Evolutionary conservation across 1,140 invertebrate species (phyloP).

Genomic region (Caenorhabditis tropicalis): DNA sequence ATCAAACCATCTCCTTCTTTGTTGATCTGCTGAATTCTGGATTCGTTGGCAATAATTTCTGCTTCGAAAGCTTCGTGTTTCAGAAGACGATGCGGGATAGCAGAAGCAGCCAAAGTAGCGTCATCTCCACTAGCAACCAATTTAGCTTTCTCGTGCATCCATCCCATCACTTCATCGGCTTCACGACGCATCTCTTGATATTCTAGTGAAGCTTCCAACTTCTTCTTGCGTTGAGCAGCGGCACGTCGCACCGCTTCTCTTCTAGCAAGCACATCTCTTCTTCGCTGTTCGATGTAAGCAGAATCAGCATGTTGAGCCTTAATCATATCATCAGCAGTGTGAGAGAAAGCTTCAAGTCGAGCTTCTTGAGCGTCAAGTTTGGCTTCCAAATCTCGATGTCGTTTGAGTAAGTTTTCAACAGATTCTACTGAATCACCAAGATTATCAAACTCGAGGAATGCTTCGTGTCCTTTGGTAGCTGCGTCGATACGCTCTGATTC

Average conservation of each 20-base stretch:
- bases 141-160: constrained; percentile 88
- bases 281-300: constrained; percentile 73
- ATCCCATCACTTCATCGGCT: constrained; percentile 84
- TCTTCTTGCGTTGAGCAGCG: constrained; percentile 79
- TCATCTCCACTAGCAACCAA: constrained; percentile 81
- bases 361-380: constrained; percentile 92
- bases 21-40: constrained; percentile 83
- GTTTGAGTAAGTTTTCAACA: constrained; percentile 89
- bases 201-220: constrained; percentile 81
- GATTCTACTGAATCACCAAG: constrained; percentile 89
- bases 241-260: constrained; percentile 80
- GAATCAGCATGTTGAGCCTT: constrained; percentile 82
- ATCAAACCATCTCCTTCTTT: constrained; percentile 78
- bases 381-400: constrained; percentile 92
- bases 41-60: constrained; percentile 89
- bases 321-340: constrained; percentile 85
- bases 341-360: constrained; percentile 83
- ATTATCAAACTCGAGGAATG: constrained; percentile 87
- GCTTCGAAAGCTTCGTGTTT: constrained; percentile 97
- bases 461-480: constrained; percentile 88
- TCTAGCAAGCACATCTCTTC: constrained; percentile 80
- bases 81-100: constrained; percentile 89
- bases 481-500: constrained; percentile 97
- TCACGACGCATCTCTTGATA: constrained; percentile 87
- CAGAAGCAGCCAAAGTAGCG: constrained; percentile 87